These are phyloP conservation scores for Meteorus sp. DNA, from an alignment of 1,140 invertebrate genomes.

Conservation along the genomic window DNA sequence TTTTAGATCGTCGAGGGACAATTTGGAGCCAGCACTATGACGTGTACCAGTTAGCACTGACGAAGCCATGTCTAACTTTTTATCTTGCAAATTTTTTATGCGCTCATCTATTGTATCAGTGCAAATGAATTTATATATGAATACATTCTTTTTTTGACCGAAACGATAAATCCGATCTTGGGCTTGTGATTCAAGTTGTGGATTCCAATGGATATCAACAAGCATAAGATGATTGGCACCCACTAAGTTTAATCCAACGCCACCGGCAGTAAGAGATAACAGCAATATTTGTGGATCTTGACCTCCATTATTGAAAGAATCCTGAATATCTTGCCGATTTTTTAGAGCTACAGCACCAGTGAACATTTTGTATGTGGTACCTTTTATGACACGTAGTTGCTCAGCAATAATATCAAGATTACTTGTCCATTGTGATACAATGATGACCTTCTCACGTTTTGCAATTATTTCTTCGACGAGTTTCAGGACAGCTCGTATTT, in stretches of 20 bases:
- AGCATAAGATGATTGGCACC: constrained; percentile 90
- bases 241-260: constrained; percentile 87
- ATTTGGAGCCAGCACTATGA: constrained; percentile 63
- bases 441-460: constrained; percentile 72
- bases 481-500: constrained; percentile 67
- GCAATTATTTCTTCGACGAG: constrained; percentile 60
- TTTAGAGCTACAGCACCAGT: constrained; percentile 68
- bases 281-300: constrained; percentile 66
- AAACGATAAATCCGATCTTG: constrained; percentile 90
- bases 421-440: constrained; percentile 87
- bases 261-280: constrained; percentile 85
- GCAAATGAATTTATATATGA: constrained; percentile 82
- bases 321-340: constrained; percentile 71
- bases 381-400: constrained; percentile 59
- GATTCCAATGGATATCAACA: constrained; percentile 94
- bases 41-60: constrained; percentile 71
- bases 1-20: constrained; percentile 76
- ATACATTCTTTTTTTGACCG: constrained; percentile 80
- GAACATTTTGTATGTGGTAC: constrained; percentile 64
- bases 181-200: constrained; percentile 88
- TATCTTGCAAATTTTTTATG: constrained; percentile 78
- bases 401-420: constrained; percentile 71
- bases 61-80: constrained; percentile 77
- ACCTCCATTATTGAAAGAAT: constrained; percentile 70
- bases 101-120: constrained; percentile 83